These are phyloP conservation scores for Popillia japonica DNA, from an alignment of 1,140 invertebrate genomes.

Conservation along the genomic window DNA sequence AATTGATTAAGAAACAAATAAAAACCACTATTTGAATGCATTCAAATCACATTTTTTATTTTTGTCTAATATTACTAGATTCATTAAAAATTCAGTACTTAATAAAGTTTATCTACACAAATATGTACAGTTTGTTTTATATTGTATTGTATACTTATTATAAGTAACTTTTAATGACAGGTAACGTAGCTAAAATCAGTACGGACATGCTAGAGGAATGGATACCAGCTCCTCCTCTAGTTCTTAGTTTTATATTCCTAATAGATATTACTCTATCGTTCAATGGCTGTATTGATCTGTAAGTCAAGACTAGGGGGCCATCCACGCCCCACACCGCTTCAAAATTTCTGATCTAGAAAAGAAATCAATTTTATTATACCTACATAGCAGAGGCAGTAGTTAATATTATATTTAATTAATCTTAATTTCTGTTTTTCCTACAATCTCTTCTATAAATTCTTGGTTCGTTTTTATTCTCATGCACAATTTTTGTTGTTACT, in stretches of 20 bases:
- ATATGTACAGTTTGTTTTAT: conserved; percentile 1
- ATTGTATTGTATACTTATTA: background rate
- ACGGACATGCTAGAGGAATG: background rate
- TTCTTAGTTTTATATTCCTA: conserved; percentile 5
- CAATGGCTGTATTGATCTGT: conserved; percentile 59
- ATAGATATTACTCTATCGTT: conserved; percentile 50
- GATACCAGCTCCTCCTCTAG: background rate
- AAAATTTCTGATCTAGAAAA: conserved; percentile 49
- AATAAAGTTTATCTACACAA: background rate
- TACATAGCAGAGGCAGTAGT: background rate
- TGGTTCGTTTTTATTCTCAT: no score
- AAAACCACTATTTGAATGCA: background rate
- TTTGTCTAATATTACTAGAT: background rate
- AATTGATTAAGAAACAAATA: no score
- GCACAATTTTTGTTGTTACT: no score
- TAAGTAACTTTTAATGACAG: background rate
- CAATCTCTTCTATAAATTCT: no score
- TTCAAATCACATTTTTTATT: background rate
- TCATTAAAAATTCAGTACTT: conserved; percentile 13
- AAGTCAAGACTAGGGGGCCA: conserved; percentile 60
- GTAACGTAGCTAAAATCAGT: background rate
- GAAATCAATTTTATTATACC: background rate
- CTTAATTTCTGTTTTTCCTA: no score
- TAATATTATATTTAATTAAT: no score
- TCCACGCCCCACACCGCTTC: conserved; percentile 58